Conservation (phyloP, 2,113 vertebrate species). For the Candoia aspera region DNA sequence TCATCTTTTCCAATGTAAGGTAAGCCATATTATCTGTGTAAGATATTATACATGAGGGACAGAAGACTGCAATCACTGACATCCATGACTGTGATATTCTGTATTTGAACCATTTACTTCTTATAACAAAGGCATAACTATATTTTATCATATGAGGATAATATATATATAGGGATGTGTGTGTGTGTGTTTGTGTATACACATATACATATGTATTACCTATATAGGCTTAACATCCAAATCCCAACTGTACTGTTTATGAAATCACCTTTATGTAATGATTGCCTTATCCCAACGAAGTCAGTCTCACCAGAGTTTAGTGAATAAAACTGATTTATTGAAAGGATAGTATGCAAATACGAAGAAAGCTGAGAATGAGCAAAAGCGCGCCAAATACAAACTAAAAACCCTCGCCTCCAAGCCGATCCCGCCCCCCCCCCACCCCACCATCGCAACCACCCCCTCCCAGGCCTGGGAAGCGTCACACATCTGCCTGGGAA, state of each 20-base stretch:
- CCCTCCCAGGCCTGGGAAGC: too few relatives aligned
- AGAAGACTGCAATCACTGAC: neutral
- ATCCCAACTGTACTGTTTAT: neutral
- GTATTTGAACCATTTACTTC: neutral
- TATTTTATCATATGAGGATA: neutral
- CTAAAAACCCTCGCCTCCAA: too few relatives aligned
- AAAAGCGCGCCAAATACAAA: too few relatives aligned
- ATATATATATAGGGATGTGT: too few relatives aligned
- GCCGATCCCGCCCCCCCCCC: too few relatives aligned
- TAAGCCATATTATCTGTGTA: neutral
- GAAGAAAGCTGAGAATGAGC: too few relatives aligned
- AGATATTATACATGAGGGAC: neutral
- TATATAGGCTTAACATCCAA: neutral
- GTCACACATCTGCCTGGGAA: too few relatives aligned
- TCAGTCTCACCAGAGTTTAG: too few relatives aligned
- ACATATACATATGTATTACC: neutral
- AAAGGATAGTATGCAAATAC: too few relatives aligned
- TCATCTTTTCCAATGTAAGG: neutral
- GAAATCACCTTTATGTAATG: neutral
- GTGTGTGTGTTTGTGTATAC: neutral
- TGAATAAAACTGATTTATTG: too few relatives aligned
- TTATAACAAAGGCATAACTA: neutral
- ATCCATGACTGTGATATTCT: neutral
- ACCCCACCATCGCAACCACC: too few relatives aligned
- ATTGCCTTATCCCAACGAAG: too few relatives aligned